Conservation (phyloP, 1,140 invertebrate genomes). For the Drosophila auraria region DNA sequence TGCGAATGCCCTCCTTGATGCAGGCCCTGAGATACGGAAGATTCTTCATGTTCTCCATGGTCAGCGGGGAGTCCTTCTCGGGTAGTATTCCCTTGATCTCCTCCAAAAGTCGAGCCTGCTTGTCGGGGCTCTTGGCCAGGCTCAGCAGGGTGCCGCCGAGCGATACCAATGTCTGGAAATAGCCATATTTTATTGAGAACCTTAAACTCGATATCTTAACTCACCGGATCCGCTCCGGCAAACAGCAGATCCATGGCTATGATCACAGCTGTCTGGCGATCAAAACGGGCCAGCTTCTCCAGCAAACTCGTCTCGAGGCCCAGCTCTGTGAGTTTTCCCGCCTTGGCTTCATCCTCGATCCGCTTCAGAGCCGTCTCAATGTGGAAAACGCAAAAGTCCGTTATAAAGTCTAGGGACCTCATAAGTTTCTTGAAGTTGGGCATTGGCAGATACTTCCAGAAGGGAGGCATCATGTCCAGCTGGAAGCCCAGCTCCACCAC, state of each 20-base stretch:
- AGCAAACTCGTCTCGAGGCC: slow-evolving; percentile 65
- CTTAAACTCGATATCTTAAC: neutral
- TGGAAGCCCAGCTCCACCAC: slow-evolving; percentile 77
- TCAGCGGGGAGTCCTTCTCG: slow-evolving; percentile 85
- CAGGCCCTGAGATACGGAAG: slow-evolving; percentile 88
- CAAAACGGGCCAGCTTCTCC: slow-evolving; percentile 83
- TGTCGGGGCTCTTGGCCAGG: slow-evolving; percentile 88
- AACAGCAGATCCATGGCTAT: slow-evolving; percentile 77
- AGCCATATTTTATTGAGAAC: rapidly evolving
- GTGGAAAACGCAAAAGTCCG: slow-evolving; percentile 53
- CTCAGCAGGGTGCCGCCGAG: slow-evolving; percentile 58
- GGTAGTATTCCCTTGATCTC: slow-evolving; percentile 87
- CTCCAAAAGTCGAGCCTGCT: slow-evolving; percentile 88
- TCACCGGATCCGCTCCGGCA: slow-evolving; percentile 79
- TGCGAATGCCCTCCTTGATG: slow-evolving; percentile 88
- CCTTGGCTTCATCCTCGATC: slow-evolving; percentile 53
- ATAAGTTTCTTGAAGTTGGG: slow-evolving; percentile 87
- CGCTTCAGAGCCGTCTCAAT: slow-evolving; percentile 64
- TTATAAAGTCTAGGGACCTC: slow-evolving; percentile 80
- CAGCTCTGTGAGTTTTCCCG: slow-evolving; percentile 25
- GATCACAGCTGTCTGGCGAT: slow-evolving; percentile 84
- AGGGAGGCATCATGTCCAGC: slow-evolving; percentile 87
- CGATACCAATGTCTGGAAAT: slow-evolving; percentile 36
- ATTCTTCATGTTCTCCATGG: slow-evolving; percentile 86
- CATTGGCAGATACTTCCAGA: slow-evolving; percentile 88